Percentiles rank a stretch among this genome's conserved stretches.
These are phyloP conservation scores for Heptranchias perlo DNA, from an alignment of 2,113 vertebrate species.

Conservation along the genomic window DNA sequence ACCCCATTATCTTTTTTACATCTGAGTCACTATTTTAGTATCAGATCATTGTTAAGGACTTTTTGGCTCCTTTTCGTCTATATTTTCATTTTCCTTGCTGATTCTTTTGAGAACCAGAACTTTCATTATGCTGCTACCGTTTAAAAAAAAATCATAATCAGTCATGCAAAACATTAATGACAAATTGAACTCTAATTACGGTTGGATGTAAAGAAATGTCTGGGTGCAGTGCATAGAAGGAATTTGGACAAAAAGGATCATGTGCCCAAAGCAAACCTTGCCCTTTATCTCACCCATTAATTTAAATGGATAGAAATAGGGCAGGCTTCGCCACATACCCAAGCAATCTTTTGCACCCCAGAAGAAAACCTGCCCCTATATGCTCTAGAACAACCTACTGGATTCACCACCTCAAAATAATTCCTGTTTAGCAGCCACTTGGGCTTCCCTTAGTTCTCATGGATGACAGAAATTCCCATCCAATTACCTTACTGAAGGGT, in stretches of 20 bases:
- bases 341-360: neutral
- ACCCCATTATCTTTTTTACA: no score
- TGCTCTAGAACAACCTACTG: neutral
- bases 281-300: neutral
- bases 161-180: neutral
- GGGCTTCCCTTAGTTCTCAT: neutral
- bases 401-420: neutral
- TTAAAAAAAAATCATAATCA: neutral
- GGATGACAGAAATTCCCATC: neutral
- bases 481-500: slow-evolving; percentile 85
- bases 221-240: neutral
- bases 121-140: neutral
- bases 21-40: no score
- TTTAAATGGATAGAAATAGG: neutral
- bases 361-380: neutral
- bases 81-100: no score
- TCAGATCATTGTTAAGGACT: no score
- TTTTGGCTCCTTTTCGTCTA: no score
- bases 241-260: neutral
- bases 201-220: neutral
- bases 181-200: neutral
- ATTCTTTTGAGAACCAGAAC: neutral
- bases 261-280: neutral
- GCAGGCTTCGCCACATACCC: neutral
- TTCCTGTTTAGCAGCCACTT: neutral